Evolutionary conservation across 1,140 invertebrate genomes (phyloP).

Genomic region (Glomeris maerens): DNA sequence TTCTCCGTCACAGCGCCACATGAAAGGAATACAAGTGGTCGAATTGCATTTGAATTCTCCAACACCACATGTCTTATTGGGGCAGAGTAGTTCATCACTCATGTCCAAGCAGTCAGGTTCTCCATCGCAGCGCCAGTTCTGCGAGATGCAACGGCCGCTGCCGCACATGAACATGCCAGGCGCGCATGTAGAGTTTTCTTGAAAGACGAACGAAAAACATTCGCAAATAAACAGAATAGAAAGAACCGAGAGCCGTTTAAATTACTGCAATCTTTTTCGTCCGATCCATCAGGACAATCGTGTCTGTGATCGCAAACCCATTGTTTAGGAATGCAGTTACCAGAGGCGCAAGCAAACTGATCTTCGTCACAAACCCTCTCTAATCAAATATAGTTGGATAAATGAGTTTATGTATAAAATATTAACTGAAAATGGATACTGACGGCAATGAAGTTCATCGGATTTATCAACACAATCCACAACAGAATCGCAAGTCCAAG

Average conservation of each 20-base stretch:
- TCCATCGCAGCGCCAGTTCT: conserved; percentile 18
- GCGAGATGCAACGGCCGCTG: conserved; percentile 11
- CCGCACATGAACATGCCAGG: conserved; percentile 19
- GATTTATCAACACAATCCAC: conserved; percentile 39
- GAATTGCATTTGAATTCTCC: conserved; percentile 42
- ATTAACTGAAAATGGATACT: conserved; percentile 26
- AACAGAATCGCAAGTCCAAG: conserved; percentile 46
- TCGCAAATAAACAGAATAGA: neutral
- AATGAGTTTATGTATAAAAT: no score
- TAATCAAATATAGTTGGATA: no score
- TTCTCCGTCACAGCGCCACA: conserved; percentile 60
- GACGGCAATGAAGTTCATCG: conserved; percentile 37
- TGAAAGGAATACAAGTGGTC: conserved; percentile 52
- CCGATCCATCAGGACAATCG: conserved; percentile 44
- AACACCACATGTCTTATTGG: conserved; percentile 29
- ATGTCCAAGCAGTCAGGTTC: conserved; percentile 19
- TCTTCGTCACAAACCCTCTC: conserved; percentile 20
- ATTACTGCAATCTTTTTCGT: conserved; percentile 46
- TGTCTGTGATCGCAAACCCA: conserved; percentile 32
- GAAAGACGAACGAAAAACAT: neutral
- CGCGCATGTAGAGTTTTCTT: conserved; percentile 12
- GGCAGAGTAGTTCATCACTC: conserved; percentile 18
- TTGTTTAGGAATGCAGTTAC: conserved; percentile 29
- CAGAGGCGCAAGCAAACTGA: conserved; percentile 25
- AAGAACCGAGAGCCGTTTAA: conserved; percentile 12